Evolutionary conservation across 1,140 invertebrate genomes (phyloP), one percentile per base, ranked within the genome.

Genomic region (Drosophila sechellia): DNA sequence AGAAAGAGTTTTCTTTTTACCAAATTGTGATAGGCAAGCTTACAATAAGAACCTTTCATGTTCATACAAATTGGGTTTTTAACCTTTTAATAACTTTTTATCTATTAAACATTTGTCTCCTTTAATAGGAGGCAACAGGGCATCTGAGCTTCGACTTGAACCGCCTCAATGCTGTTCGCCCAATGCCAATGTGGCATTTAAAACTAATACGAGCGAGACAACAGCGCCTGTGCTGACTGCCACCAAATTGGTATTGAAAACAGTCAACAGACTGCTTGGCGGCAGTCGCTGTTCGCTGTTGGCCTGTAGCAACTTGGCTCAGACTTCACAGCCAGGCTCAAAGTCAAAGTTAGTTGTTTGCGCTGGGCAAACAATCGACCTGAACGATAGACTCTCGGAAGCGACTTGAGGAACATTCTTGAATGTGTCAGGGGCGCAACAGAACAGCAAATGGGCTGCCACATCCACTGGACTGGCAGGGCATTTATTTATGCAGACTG

Each of bases 131-230:
- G 6, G 4, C 11, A 4, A 5, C 17, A 78, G 74, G 42, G 79
- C 75, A 79, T 83, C 12, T 2, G 13, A 3, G 22, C 42, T 39
- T 59, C 84, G 77, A 31, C 48, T 49, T 43, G 48, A 13, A 43
- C 15, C 54, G 66, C 61, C 55, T 81, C 65, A 59, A 65, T 50
- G 61, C 52, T 86, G 76, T 86, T 86, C 89, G 76, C 75, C 69
- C 84, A 89, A 74, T 80, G 85, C 59, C 85, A 89, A 89, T 84
- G 77, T 78, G 84, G 85, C 85, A 90, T 90, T 81, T 84, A 85
- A 89, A 80, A 80, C 84, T 84, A 90, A 89, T 78, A 78, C 77
- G 77, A 90, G 60, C 77, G 72, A 86, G 66, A 72, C 84, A 65
- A 76, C 72, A 65, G 54, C 49, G 63, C 17, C 40, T 37, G 50